phyloP scores from a whole-genome alignment of 37 sponge, comb jelly and placozoan species.

The Oopsacas minuta region DNA sequence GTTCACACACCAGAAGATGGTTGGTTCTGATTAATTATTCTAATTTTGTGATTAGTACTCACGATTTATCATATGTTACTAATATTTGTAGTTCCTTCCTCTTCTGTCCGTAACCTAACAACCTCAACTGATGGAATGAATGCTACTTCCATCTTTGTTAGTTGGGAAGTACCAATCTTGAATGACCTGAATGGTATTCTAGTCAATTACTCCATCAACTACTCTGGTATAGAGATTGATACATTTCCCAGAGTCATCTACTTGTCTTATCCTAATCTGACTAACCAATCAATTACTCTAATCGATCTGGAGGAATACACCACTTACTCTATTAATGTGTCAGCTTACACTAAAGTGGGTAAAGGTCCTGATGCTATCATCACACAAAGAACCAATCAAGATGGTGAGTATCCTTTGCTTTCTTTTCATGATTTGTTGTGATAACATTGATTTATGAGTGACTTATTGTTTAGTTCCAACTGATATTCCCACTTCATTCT shows the following conservation, averaged over 20 bases:
- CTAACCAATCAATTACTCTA: not conserved
- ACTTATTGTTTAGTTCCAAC: not conserved
- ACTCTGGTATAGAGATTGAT: not conserved
- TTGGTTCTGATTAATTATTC: not conserved
- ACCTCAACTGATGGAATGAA: not conserved
- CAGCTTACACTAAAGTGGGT: not conserved
- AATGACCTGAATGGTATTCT: slow-evolving; percentile 1
- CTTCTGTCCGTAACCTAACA: slow-evolving; percentile 18
- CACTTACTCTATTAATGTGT: not conserved
- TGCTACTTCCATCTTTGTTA: not conserved
- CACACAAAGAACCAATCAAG: slow-evolving; percentile 2
- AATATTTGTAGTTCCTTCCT: not conserved
- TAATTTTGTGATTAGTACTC: not conserved
- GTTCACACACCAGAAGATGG: not conserved
- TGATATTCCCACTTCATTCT: slow-evolving; percentile 16
- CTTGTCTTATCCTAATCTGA: not conserved
- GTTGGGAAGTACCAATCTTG: not conserved
- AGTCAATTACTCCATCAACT: not conserved
- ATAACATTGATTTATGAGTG: not conserved
- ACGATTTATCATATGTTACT: too few relatives aligned
- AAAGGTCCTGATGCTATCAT: slow-evolving; percentile 10
- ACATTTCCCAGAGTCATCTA: slow-evolving; percentile 17
- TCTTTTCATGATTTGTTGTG: too few relatives aligned
- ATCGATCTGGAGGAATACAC: not conserved
- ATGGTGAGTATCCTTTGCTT: slow-evolving; percentile 2